Evolutionary conservation across 1,140 invertebrate genomes (phyloP), one percentile per base, ranked within the genome.

Genomic region (Gryllus bimaculatus): DNA sequence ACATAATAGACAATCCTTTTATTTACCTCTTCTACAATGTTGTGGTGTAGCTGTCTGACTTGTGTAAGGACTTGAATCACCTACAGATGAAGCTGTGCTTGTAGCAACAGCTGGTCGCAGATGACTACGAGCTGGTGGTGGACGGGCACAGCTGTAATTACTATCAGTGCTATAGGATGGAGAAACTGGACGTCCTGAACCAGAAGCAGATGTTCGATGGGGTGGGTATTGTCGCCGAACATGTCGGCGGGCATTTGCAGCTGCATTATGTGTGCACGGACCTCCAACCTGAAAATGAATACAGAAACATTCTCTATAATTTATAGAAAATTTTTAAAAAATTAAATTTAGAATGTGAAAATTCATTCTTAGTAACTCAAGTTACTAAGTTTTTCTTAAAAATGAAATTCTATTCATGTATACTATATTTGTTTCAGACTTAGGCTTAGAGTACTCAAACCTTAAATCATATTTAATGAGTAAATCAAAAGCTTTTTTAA

Each of bases 161-260:
- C 85, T 86, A 74, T 87, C 86, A 78, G 84, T 86, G 74, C 86
- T 87, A 79, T 86, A 87, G 10, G 85, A 85, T 6, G 85, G 86
- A n/a, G 86, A 87, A 5, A 83, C 79, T 1, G 85, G 81, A 73
- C 86, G 83, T 80, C 49, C 77, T 47, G 26, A 78, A 6, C 26
- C 20, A 18, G 26, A 48, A 49, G 21, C 77, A 78, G 47, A 20
- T 18, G 47, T 78, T 13, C 20, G 77, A 15, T 66, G 77, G 77
- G 21, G 48, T 18, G 18, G 48, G 21, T 5, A 76, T 18, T 39
- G 75, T 5, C 75, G 75, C 39, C 75, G 75, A 6, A 15, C 8
- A 47, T 76, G 75, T 48, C 39, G 47, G n/a, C 39, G 47, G 6
- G 39, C 47, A 15, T 48, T 76, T 12, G 13, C 75, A 39, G 7